Evolutionary conservation across 2,113 vertebrate genomes (phyloP).

Genomic region (Mastomys natalensis): DNA sequence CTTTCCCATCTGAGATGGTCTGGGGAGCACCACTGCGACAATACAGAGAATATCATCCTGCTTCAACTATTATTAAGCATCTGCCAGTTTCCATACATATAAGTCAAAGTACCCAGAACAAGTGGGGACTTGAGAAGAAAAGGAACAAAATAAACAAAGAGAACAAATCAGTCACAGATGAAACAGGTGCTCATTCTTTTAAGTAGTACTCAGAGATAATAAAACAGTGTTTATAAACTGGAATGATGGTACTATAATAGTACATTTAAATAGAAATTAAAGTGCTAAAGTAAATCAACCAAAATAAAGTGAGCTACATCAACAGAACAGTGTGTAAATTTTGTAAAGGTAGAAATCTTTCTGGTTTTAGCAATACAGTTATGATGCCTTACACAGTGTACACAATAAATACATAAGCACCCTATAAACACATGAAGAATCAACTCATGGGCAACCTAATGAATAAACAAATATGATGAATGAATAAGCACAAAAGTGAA

Average conservation of each 20-base stretch:
- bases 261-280: constrained; percentile 20
- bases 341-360: constrained; percentile 12
- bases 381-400: not conserved
- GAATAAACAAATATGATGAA: constrained; percentile 11
- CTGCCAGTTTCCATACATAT: not conserved
- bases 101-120: not conserved
- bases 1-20: not conserved
- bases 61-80: not conserved
- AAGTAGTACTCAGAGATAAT: constrained; percentile 26
- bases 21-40: not conserved
- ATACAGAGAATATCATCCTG: not conserved
- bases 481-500: not conserved
- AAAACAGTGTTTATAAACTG: constrained; percentile 19
- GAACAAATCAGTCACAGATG: not conserved
- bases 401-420: not conserved
- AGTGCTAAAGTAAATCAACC: not conserved
- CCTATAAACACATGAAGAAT: not conserved
- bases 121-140: not conserved
- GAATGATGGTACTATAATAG: constrained; percentile 8
- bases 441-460: constrained; percentile 4
- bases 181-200: not conserved
- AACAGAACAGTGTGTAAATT: constrained; percentile 31
- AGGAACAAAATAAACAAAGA: not conserved
- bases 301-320: not conserved
- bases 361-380: not conserved